phyloP scores from a whole-genome alignment of 2,888 invertebrate species.

The Megalurothrips usitatus region DNA sequence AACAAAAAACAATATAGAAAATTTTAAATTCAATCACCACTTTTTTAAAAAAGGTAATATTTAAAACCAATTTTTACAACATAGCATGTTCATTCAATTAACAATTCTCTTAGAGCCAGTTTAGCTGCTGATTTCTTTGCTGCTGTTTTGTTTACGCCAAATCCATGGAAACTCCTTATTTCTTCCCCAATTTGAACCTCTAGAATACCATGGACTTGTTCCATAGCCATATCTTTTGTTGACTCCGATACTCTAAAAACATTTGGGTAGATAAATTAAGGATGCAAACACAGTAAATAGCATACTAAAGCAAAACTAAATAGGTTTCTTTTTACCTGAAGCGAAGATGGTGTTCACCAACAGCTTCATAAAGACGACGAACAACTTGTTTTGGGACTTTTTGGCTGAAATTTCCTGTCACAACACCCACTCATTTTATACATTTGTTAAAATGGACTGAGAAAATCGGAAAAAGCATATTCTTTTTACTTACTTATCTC shows the following conservation, averaged over 20 bases:
- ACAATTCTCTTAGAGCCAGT: constrained; percentile 54
- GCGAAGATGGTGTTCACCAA: constrained; percentile 58
- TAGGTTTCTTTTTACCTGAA: constrained; percentile 60
- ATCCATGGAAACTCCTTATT: constrained; percentile 59
- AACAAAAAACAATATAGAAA: not conserved
- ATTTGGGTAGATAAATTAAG: not conserved
- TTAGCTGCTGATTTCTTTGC: constrained; percentile 78
- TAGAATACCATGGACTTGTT: not conserved
- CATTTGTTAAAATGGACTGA: not conserved
- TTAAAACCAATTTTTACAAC: not conserved
- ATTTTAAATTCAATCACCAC: not conserved
- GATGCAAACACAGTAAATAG: not conserved
- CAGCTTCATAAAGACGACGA: constrained; percentile 77
- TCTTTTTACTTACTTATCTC: constrained; percentile 59
- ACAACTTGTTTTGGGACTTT: constrained; percentile 87
- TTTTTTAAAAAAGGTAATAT: not conserved
- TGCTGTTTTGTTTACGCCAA: constrained; percentile 63
- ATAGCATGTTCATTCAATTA: not conserved
- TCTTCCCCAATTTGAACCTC: constrained; percentile 58
- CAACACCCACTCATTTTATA: constrained; percentile 31
- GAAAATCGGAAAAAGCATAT: constrained; percentile 27
- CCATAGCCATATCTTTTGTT: not conserved
- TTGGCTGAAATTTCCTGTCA: constrained; percentile 64
- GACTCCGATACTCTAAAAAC: constrained; percentile 27
- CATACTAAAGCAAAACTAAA: constrained; percentile 18